Conservation (phyloP, 2,113 vertebrate species). For the Jaculus jaculus region DNA sequence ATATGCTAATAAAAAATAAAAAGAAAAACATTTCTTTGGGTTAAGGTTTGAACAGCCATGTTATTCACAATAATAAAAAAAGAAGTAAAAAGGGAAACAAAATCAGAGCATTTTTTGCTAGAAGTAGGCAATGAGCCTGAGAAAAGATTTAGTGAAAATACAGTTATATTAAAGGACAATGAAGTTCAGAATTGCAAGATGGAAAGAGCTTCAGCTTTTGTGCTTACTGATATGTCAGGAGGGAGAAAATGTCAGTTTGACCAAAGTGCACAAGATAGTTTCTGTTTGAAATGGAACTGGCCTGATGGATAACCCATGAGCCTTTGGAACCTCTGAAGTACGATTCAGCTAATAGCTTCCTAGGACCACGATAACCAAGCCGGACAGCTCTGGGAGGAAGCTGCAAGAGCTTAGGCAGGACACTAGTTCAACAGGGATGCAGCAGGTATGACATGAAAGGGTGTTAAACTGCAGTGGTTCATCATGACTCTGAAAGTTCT, state of each 20-base stretch:
- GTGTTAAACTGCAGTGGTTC: neutral
- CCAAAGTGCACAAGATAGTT: conserved; percentile 41
- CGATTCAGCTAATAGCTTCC: conserved; percentile 43
- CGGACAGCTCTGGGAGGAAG: neutral
- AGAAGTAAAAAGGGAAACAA: neutral
- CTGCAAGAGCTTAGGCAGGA: neutral
- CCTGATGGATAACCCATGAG: conserved; percentile 31
- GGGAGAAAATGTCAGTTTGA: conserved; percentile 45
- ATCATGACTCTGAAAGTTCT: neutral
- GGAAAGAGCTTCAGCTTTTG: conserved; percentile 37
- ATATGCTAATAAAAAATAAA: too few relatives aligned
- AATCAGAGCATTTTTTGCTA: neutral
- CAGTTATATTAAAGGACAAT: conserved; percentile 35
- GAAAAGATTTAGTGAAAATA: conserved; percentile 44
- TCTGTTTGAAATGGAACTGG: conserved; percentile 64
- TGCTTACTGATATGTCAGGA: conserved; percentile 11
- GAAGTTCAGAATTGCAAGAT: conserved; percentile 4
- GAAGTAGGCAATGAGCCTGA: conserved; percentile 28
- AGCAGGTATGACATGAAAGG: neutral
- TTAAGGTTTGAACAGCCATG: conserved; percentile 7
- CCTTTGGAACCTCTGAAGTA: conserved; percentile 53
- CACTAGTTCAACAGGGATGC: neutral
- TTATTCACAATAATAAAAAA: neutral
- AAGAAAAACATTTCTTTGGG: conserved; percentile 1
- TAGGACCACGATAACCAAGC: conserved; percentile 22